Percentiles rank a stretch among this genome's conserved stretches.
phyloP scores from a whole-genome alignment of 2,888 invertebrate genomes.

The Melipona beecheii region DNA sequence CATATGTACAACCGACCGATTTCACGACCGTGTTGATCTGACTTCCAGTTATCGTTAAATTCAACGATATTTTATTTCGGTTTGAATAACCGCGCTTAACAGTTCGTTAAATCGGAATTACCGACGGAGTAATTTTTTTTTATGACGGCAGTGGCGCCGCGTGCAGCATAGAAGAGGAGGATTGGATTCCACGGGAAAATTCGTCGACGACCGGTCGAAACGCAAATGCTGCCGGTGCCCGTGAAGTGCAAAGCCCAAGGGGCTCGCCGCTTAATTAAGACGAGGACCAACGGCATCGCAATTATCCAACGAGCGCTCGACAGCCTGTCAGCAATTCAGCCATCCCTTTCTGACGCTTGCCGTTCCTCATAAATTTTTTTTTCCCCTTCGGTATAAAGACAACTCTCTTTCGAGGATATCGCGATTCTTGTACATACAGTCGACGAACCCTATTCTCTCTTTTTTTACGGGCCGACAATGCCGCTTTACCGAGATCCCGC shows the following conservation, averaged over 20 bases:
- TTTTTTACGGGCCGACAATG: constrained; percentile 1
- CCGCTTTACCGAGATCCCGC: background rate
- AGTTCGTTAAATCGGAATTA: background rate
- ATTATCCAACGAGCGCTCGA: constrained; percentile 71
- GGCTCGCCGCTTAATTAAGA: constrained; percentile 70
- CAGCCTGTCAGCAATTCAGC: constrained; percentile 65
- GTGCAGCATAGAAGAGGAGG: background rate
- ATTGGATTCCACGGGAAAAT: constrained; percentile 35
- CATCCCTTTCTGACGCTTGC: constrained; percentile 34
- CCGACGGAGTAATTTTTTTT: background rate
- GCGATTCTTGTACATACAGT: constrained; percentile 15
- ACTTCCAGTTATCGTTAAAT: constrained; percentile 14
- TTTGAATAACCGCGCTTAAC: background rate
- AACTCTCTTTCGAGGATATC: constrained; percentile 35
- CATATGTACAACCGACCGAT: background rate
- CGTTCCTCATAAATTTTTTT: constrained; percentile 39
- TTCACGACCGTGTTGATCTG: constrained; percentile 15
- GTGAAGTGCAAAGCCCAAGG: constrained; percentile 39
- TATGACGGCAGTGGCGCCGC: background rate
- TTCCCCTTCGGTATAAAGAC: constrained; percentile 10
- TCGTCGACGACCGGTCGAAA: constrained; percentile 23
- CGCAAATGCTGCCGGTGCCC: background rate
- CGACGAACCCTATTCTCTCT: background rate
- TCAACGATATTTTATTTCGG: background rate
- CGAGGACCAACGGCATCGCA: constrained; percentile 71